Evolutionary conservation across 2,113 vertebrate genomes (phyloP).

Genomic region (Heterotilapia buettikoferi): DNA sequence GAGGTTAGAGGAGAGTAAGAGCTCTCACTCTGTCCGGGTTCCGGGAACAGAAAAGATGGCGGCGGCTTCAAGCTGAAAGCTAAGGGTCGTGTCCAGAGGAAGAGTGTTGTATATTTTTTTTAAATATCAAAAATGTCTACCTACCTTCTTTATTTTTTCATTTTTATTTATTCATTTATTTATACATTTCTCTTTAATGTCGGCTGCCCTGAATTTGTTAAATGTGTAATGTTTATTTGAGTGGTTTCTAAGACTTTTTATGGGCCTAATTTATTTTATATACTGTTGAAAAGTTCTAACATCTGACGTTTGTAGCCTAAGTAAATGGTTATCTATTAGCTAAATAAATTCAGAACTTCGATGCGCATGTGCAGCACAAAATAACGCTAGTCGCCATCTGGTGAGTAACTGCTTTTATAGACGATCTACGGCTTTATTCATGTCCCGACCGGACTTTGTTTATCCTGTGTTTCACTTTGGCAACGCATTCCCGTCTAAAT

Average conservation of each 20-base stretch:
- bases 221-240: not conserved
- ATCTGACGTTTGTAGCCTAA: not conserved
- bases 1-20: not conserved
- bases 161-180: not conserved
- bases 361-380: not conserved
- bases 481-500: not conserved
- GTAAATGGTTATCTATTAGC: not conserved
- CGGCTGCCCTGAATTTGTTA: not conserved
- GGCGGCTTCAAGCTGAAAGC: not conserved
- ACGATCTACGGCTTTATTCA: constrained; percentile 14
- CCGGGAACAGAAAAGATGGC: not conserved
- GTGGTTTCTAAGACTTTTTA: not conserved
- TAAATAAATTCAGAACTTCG: not conserved
- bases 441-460: not conserved
- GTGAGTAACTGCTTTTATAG: not conserved
- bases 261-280: not conserved
- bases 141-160: not conserved
- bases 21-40: constrained; percentile 29
- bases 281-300: not conserved
- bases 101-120: not conserved
- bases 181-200: not conserved
- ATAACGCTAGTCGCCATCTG: not conserved
- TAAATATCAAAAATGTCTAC: not conserved
- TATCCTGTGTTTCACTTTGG: not conserved
- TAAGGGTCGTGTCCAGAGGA: not conserved